Conservation (phyloP, 2,797 vertebrate species). For the Neostethus bicornis region DNA sequence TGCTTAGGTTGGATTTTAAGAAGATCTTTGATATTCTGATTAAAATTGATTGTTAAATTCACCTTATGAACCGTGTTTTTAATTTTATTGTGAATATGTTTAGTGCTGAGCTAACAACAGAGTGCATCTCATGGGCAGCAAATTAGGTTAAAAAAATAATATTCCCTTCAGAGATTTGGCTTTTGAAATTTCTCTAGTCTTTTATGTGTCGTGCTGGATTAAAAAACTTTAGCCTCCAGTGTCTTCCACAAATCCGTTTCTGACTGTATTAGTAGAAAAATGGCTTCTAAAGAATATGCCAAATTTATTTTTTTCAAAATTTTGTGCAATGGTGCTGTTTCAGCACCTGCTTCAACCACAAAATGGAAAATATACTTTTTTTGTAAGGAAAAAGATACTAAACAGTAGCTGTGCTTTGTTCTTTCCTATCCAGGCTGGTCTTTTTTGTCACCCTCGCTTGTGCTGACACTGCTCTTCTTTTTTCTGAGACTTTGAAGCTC, state of each 20-base stretch:
- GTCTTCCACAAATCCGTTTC: constrained; percentile 21
- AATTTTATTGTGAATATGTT: constrained; percentile 65
- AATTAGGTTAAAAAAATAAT: constrained; percentile 72
- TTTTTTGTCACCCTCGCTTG: constrained; percentile 32
- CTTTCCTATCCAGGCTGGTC: neutral
- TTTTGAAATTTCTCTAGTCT: constrained; percentile 36
- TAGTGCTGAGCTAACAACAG: constrained; percentile 42
- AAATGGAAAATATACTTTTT: neutral
- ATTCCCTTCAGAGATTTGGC: constrained; percentile 52
- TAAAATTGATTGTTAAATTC: constrained; percentile 80
- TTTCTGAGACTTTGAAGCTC: constrained; percentile 36
- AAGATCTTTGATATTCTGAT: constrained; percentile 78
- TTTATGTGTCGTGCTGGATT: constrained; percentile 38
- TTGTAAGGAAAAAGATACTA: neutral
- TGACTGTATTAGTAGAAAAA: constrained; percentile 4
- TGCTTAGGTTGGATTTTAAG: constrained; percentile 75
- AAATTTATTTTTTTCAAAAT: neutral
- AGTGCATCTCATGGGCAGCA: constrained; percentile 60
- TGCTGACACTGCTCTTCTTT: constrained; percentile 20
- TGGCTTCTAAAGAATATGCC: constrained; percentile 5
- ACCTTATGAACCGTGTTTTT: constrained; percentile 65
- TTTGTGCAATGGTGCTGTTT: constrained; percentile 2
- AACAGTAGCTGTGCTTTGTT: neutral
- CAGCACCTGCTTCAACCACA: constrained; percentile 2
- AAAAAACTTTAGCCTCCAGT: constrained; percentile 26